Conservation (phyloP, 2,113 vertebrate genomes). For the Misgurnus anguillicaudatus region DNA sequence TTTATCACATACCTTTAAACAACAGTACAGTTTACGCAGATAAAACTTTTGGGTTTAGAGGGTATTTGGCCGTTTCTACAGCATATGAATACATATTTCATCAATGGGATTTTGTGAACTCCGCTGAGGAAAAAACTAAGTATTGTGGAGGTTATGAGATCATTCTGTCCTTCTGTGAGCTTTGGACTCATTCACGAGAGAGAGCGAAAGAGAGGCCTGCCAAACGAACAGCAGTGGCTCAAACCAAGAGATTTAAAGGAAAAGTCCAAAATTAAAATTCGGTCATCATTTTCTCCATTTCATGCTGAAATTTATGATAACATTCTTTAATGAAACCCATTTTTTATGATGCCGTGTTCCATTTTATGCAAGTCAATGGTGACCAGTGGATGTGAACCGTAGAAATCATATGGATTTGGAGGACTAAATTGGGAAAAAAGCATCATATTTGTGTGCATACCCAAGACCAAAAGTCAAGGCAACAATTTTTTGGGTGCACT, state of each 20-base stretch:
- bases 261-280: conserved; percentile 16
- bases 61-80: conserved; percentile 17
- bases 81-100: conserved; percentile 37
- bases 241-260: not conserved
- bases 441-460: no score
- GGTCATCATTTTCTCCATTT: not conserved
- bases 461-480: no score
- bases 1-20: no score
- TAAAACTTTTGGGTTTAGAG: conserved; percentile 15
- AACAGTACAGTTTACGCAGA: no score
- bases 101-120: conserved; percentile 37
- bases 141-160: conserved; percentile 38
- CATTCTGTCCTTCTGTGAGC: conserved; percentile 39
- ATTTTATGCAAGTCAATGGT: not conserved
- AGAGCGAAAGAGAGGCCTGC: conserved; percentile 5
- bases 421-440: no score
- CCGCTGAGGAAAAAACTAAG: not conserved
- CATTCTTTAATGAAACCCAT: not conserved
- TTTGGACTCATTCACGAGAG: conserved; percentile 8
- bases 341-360: not conserved
- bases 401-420: no score
- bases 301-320: no score
- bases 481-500: no score
- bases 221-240: conserved; percentile 1
- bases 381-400: not conserved